phyloP scores from a whole-genome alignment of 2,113 vertebrate species.

The Neodontobutis hainanensis region DNA sequence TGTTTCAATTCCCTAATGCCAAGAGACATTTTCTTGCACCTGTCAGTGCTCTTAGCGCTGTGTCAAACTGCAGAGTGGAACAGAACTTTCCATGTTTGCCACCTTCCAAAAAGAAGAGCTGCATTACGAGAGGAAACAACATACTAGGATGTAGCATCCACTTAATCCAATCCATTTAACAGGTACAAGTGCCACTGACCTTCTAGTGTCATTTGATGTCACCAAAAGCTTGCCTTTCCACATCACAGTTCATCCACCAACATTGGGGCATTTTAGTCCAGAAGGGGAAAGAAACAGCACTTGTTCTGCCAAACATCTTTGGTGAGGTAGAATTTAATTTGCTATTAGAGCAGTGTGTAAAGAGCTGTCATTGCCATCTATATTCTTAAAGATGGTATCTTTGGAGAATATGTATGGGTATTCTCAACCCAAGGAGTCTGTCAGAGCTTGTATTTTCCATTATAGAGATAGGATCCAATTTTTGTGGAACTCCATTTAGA shows the following conservation, averaged over 20 bases:
- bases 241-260: conserved; percentile 73
- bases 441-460: conserved; percentile 91
- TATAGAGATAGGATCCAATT: conserved; percentile 94
- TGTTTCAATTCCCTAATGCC: conserved; percentile 73
- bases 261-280: conserved; percentile 69
- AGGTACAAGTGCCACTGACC: conserved; percentile 79
- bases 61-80: conserved; percentile 57
- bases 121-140: conserved; percentile 76
- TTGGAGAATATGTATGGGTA: conserved; percentile 80
- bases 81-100: conserved; percentile 61
- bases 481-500: conserved; percentile 88
- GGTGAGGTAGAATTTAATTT: conserved; percentile 74
- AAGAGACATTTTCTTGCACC: conserved; percentile 71
- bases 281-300: conserved; percentile 66
- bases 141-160: conserved; percentile 71
- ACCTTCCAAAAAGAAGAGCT: conserved; percentile 70
- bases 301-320: conserved; percentile 75
- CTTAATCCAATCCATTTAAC: conserved; percentile 82
- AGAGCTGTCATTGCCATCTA: conserved; percentile 71
- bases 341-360: conserved; percentile 81
- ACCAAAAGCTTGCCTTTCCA: conserved; percentile 71
- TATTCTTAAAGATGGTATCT: conserved; percentile 80
- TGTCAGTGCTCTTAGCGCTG: conserved; percentile 68
- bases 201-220: conserved; percentile 78
- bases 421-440: conserved; percentile 83